These are phyloP conservation scores for Ornithorhynchus anatinus DNA, from an alignment of 2,113 vertebrate species.

Conservation along the genomic window DNA sequence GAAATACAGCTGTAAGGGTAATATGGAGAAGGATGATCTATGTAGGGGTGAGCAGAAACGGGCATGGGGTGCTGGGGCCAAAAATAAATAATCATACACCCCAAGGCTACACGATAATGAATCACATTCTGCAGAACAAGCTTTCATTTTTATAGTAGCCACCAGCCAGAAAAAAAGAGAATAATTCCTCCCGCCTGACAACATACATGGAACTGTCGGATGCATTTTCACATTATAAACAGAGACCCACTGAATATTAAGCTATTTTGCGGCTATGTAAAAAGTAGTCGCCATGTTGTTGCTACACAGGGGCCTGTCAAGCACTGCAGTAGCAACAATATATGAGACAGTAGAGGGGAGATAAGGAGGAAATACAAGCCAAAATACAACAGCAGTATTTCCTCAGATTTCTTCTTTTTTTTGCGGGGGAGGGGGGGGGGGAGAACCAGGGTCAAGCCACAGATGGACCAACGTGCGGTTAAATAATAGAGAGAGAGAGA, in stretches of 20 bases:
- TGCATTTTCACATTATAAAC: conserved; percentile 33
- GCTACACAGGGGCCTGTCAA: conserved; percentile 83
- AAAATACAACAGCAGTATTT: conserved; percentile 46
- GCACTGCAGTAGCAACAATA: conserved; percentile 83
- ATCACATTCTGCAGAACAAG: conserved; percentile 28
- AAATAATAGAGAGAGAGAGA: background rate
- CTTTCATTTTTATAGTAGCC: conserved; percentile 48
- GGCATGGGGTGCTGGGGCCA: conserved; percentile 6
- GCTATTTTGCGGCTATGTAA: conserved; percentile 69
- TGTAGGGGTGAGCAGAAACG: background rate
- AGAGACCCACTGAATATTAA: conserved; percentile 59
- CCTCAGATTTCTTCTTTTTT: conserved; percentile 13
- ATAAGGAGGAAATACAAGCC: conserved; percentile 56
- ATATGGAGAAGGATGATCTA: background rate
- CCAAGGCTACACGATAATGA: conserved; percentile 30
- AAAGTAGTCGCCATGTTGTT: conserved; percentile 80
- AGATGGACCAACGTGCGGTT: background rate
- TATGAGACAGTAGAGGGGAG: conserved; percentile 64
- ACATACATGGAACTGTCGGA: conserved; percentile 15
- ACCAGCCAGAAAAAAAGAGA: conserved; percentile 14
- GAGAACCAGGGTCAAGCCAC: conserved; percentile 15
- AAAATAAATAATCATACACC: conserved; percentile 38
- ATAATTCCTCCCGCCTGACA: background rate
- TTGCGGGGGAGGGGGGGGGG: too few relatives aligned
- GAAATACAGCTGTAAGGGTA: too few relatives aligned